Base-by-base conservation (phyloP, 2,888 invertebrate species). In the Lordiphosa andalusiaca region DNA sequence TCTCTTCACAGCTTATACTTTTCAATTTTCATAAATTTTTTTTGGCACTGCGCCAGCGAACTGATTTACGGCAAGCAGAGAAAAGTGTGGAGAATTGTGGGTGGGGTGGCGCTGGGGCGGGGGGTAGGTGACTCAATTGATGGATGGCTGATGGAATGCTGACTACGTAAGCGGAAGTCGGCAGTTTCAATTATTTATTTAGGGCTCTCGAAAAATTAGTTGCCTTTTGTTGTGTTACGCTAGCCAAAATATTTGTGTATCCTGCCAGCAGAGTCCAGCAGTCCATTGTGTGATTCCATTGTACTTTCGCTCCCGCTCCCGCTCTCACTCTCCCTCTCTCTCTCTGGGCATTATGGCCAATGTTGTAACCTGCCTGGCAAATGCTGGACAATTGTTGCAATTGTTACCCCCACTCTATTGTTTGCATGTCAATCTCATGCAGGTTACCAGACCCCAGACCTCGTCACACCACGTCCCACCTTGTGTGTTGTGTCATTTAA, bases 401-500 rank as follows among this genome's bases (percentile, higher is more conserved):
- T 48, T 52, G 40, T 53, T 53, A 42, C 16, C 23, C 44, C 36
- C 44, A 12, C 30, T 42, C 46, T 40, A 66, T 80, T 80, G 80
- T 80, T 78, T 83, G 85, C 85, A 84, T 82, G 81, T 73, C 84
- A 84, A 82, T 78, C 84, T 71, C 50, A 50, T 51, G 60, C 81
- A 75, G 67, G 75, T 69, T 75, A 69, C 54, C 57, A 51, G 44
- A n/a, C 35, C 36, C 23, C 25, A 33, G 13, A 39, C 39, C 44
- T 4, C 30, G 16, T 30, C 30, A 30, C 10, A 30, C 9, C 30
- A 9, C 13, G 13, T 23, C 39, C 25, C 21, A 21, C 19, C 68
- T 78, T 75, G 84, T 68, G 63, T 69, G 71, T 72, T 83, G 72
- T 85, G 85, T 84, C 84, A 84, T 76, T 85, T 84, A 85, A 84